phyloP scores from a whole-genome alignment of 2,113 vertebrate genomes.

The Pteruthius melanotis region DNA sequence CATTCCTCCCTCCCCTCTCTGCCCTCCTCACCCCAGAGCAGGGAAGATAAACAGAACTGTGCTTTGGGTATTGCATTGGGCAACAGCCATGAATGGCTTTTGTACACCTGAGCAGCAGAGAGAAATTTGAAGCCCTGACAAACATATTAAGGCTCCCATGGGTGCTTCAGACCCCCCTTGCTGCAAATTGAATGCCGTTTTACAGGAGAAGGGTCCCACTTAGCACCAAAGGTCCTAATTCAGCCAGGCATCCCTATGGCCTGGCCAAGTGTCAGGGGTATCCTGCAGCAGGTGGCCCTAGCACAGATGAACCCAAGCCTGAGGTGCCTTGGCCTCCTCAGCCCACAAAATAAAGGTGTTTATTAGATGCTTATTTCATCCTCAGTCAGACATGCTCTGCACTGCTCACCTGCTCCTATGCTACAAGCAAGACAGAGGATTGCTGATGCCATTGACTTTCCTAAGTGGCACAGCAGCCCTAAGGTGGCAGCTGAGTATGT shows the following conservation, averaged over 20 bases:
- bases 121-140: neutral
- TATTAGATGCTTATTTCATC: neutral
- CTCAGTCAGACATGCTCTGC: fast-evolving
- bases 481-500: neutral
- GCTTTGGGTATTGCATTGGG: neutral
- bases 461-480: neutral
- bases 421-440: neutral
- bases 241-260: neutral
- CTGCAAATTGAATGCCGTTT: neutral
- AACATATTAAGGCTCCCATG: neutral
- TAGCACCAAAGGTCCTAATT: neutral
- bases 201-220: neutral
- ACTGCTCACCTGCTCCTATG: neutral
- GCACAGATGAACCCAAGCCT: fast-evolving
- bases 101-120: neutral
- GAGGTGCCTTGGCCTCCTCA: neutral
- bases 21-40: neutral
- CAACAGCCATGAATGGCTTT: neutral
- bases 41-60: neutral
- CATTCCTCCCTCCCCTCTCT: neutral
- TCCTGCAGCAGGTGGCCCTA: neutral
- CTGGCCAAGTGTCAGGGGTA: neutral
- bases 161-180: neutral
- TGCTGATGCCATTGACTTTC: neutral
- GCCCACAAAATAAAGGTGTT: neutral